A percentile compares a stretch with the other conserved stretches of the same genome.
Conservation (phyloP, 2,797 vertebrate species). For the Cynopterus sphinx region DNA sequence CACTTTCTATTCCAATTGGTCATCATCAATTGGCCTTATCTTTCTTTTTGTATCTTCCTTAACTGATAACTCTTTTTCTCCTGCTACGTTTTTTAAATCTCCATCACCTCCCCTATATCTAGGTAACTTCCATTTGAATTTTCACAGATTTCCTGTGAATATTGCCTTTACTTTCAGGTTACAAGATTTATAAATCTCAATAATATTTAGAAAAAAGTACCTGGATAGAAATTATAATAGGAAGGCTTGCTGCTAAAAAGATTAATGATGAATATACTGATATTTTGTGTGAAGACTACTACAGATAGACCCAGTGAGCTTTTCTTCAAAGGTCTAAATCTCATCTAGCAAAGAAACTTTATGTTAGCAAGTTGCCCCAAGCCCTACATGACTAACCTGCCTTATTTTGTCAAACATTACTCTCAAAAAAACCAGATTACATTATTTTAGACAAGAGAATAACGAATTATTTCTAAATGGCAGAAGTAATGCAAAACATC, state of each 20-base stretch:
- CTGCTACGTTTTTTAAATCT: not conserved
- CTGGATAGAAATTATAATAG: not conserved
- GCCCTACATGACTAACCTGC: not conserved
- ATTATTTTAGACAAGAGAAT: not conserved
- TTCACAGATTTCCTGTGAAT: not conserved
- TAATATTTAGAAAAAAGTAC: not conserved
- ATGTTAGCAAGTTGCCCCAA: not conserved
- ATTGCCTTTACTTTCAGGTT: not conserved
- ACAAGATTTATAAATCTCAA: not conserved
- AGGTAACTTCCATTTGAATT: not conserved
- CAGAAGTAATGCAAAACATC: not conserved
- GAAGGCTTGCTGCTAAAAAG: not conserved
- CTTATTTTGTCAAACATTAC: not conserved
- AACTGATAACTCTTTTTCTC: conserved; percentile 2
- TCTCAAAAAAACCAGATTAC: not conserved
- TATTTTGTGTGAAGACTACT: not conserved
- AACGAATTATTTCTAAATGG: not conserved
- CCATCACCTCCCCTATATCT: not conserved
- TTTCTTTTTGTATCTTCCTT: not conserved
- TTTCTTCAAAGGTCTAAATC: not conserved
- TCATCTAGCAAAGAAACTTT: not conserved
- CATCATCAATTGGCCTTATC: not conserved
- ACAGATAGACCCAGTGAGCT: not conserved
- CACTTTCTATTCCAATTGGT: not conserved
- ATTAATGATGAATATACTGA: not conserved